These are phyloP conservation scores for Caenorhabditis imperialis DNA, from an alignment of 2,888 invertebrate genomes.

Conservation along the genomic window DNA sequence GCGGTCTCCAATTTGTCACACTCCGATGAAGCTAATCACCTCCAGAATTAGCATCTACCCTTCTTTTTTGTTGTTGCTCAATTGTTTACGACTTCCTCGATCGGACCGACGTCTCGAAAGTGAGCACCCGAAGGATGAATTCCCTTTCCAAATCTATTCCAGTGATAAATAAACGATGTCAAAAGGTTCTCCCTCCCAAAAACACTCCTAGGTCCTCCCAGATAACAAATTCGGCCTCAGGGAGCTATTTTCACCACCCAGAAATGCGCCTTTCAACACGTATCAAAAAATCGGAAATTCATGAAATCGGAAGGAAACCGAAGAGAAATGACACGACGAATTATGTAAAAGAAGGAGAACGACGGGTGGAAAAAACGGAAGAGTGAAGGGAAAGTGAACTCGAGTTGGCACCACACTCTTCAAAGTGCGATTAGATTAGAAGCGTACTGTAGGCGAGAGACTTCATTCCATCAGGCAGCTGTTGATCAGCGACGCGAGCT, in stretches of 20 bases:
- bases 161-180: slow-evolving; percentile 33
- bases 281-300: slow-evolving; percentile 39
- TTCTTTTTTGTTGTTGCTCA: too few relatives aligned
- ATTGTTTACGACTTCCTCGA: too few relatives aligned
- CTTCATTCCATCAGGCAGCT: too few relatives aligned
- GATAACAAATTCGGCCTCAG: slow-evolving; percentile 40
- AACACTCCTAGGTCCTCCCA: slow-evolving; percentile 11
- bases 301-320: slow-evolving; percentile 31
- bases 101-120: too few relatives aligned
- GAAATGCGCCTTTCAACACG: slow-evolving; percentile 48
- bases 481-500: too few relatives aligned
- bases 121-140: too few relatives aligned
- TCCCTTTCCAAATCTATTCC: neutral
- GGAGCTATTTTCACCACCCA: slow-evolving; percentile 35
- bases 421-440: too few relatives aligned
- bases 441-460: too few relatives aligned
- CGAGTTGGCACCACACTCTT: too few relatives aligned
- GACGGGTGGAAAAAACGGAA: neutral
- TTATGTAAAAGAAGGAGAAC: slow-evolving; percentile 6
- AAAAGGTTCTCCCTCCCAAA: slow-evolving; percentile 19
- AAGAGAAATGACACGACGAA: slow-evolving; percentile 13
- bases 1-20: slow-evolving; percentile 37
- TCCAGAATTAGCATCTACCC: neutral
- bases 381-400: neutral
- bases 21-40: slow-evolving; percentile 52